phyloP scores from a whole-genome alignment of 2,888 invertebrate genomes.

The Pogonocherus hispidulus region DNA sequence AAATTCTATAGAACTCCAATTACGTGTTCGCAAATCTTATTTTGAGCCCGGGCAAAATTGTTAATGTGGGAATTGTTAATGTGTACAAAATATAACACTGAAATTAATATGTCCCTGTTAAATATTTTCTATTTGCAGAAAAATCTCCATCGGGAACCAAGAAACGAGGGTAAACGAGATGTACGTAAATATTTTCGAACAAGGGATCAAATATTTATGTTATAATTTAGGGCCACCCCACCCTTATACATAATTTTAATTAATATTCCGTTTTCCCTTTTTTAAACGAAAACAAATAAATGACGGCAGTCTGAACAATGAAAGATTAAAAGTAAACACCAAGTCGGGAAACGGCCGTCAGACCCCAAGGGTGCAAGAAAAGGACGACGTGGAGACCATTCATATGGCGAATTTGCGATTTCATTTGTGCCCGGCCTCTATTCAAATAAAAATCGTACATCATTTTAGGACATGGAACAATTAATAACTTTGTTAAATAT shows the following conservation, averaged over 20 bases:
- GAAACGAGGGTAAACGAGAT: neutral
- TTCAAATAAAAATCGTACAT: constrained; percentile 64
- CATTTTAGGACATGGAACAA: constrained; percentile 62
- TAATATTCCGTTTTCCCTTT: constrained; percentile 55
- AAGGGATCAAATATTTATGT: constrained; percentile 49
- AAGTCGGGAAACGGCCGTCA: constrained; percentile 36
- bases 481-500: constrained; percentile 66
- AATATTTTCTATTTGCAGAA: too few relatives aligned
- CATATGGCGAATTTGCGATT: constrained; percentile 53
- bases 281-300: constrained; percentile 59
- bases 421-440: constrained; percentile 56
- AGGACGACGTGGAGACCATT: constrained; percentile 48
- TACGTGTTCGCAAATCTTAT: too few relatives aligned
- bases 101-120: too few relatives aligned
- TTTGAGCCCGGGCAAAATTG: too few relatives aligned
- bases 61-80: too few relatives aligned
- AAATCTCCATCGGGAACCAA: neutral
- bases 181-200: neutral
- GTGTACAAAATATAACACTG: too few relatives aligned
- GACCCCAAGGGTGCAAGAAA: constrained; percentile 35
- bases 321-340: constrained; percentile 62
- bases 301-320: constrained; percentile 64
- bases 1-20: too few relatives aligned
- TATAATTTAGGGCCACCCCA: constrained; percentile 47
- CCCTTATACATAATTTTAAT: constrained; percentile 55